Conservation (phyloP, 2,888 invertebrate genomes). For the Pristionchus fissidentatus region DNA sequence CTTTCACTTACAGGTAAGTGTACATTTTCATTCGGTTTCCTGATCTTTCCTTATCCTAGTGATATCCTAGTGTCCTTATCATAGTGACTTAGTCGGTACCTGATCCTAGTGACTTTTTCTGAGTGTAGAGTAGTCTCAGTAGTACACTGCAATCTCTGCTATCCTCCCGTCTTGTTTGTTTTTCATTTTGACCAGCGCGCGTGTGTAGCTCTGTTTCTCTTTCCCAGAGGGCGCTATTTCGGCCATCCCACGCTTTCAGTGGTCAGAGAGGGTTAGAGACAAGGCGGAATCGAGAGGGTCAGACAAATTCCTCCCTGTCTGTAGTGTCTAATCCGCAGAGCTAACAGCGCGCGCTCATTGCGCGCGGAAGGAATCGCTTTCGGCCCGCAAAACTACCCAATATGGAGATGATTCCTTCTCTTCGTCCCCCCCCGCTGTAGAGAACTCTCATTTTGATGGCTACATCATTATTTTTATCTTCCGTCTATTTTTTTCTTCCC, state of each 20-base stretch:
- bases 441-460: too few relatives aligned
- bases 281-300: neutral
- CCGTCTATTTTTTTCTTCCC: too few relatives aligned
- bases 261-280: neutral
- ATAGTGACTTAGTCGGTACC: neutral
- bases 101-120: neutral
- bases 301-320: too few relatives aligned
- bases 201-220: conserved; percentile 20
- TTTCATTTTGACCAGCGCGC: conserved; percentile 12
- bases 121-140: neutral
- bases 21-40: neutral
- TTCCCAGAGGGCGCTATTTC: conserved; percentile 12
- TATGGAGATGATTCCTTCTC: too few relatives aligned
- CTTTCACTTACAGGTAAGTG: neutral
- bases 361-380: conserved; percentile 9
- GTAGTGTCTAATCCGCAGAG: conserved; percentile 27
- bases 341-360: conserved; percentile 20
- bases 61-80: neutral
- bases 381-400: too few relatives aligned
- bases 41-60: neutral
- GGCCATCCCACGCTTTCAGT: neutral
- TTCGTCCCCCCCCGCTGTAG: too few relatives aligned
- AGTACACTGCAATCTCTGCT: conserved; percentile 5
- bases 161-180: conserved; percentile 11
- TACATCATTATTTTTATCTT: too few relatives aligned